Evolutionary conservation across 2,888 invertebrate genomes (phyloP).

Genomic region (Mechanitis messenoides): DNA sequence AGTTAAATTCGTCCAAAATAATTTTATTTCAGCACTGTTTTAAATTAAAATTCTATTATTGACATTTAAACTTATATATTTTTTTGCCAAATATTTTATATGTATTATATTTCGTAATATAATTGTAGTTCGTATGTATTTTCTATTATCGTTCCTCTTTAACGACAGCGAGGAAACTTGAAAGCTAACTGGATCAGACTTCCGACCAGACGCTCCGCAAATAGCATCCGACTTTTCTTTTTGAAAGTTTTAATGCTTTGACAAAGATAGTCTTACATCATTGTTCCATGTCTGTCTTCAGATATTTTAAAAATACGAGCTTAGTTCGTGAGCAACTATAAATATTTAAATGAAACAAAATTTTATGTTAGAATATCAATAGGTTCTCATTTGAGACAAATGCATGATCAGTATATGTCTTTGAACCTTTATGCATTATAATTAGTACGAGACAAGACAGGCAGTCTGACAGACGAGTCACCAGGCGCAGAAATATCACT

Average conservation of each 20-base stretch:
- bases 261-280: slow-evolving; percentile 19
- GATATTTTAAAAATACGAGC: slow-evolving; percentile 15
- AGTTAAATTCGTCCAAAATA: too few relatives aligned
- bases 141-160: too few relatives aligned
- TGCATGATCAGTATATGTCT: too few relatives aligned
- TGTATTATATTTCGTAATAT: not conserved
- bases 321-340: too few relatives aligned
- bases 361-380: too few relatives aligned
- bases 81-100: too few relatives aligned
- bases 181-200: slow-evolving; percentile 20
- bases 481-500: slow-evolving; percentile 22
- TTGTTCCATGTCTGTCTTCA: slow-evolving; percentile 18
- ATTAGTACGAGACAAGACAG: slow-evolving; percentile 2
- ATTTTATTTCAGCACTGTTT: not conserved
- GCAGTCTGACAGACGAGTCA: slow-evolving; percentile 1
- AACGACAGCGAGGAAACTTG: slow-evolving; percentile 13
- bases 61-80: too few relatives aligned
- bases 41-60: too few relatives aligned
- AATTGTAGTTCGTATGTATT: not conserved
- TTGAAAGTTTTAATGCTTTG: slow-evolving; percentile 17
- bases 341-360: too few relatives aligned
- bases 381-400: too few relatives aligned
- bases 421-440: too few relatives aligned
- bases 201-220: slow-evolving; percentile 24
- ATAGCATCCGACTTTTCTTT: slow-evolving; percentile 23